phyloP scores from a whole-genome alignment of 2,113 vertebrate species.

The Australoheros scitulus region DNA sequence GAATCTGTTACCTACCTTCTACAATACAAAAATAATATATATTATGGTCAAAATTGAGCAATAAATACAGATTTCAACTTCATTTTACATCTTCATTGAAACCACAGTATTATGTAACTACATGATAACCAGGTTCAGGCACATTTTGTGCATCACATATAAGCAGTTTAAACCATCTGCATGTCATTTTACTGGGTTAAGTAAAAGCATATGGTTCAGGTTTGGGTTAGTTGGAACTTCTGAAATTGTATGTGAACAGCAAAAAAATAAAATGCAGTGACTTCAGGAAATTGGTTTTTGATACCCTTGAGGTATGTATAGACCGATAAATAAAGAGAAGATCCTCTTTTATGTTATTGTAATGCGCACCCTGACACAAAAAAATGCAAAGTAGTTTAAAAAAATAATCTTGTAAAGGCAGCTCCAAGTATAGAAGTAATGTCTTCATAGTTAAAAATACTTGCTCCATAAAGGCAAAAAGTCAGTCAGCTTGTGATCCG shows the following conservation, averaged over 20 bases:
- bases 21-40: neutral
- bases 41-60: neutral
- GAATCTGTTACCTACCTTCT: neutral
- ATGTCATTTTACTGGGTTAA: neutral
- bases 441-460: neutral
- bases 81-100: too few species aligned
- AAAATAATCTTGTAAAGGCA: neutral
- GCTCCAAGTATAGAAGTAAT: neutral
- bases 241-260: neutral
- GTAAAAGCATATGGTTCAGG: neutral
- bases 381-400: neutral
- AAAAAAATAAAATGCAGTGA: neutral
- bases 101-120: too few species aligned
- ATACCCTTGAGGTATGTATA: neutral
- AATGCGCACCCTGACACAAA: neutral
- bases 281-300: neutral
- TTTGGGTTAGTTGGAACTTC: neutral
- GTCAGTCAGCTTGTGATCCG: neutral
- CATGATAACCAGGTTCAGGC: neutral
- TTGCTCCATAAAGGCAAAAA: neutral
- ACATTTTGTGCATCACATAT: accelerated
- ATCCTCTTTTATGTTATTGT: neutral
- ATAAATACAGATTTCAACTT: too few species aligned
- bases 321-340: neutral
- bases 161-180: too few species aligned